A percentile compares a stretch with the other conserved stretches of the same genome.
Evolutionary conservation across 2,113 vertebrate species (phyloP).

Genomic region (Martes martes): DNA sequence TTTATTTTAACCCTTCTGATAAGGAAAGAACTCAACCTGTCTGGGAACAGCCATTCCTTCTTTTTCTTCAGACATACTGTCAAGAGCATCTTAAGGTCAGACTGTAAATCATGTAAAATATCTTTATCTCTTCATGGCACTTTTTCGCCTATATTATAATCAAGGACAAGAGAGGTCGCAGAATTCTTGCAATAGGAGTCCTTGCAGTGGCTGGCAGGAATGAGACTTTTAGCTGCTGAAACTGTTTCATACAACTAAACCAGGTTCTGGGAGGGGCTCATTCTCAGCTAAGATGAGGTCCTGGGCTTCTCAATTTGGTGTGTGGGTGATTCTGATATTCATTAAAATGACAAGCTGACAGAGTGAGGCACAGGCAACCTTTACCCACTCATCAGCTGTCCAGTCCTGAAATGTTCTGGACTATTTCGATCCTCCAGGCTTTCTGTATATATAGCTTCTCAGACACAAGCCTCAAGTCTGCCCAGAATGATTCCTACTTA

Average conservation of each 20-base stretch:
- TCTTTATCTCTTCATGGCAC: conserved; percentile 72
- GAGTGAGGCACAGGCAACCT: conserved; percentile 39
- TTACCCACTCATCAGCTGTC: conserved; percentile 57
- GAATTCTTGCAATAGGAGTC: background rate
- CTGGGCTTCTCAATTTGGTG: background rate
- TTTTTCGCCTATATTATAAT: conserved; percentile 67
- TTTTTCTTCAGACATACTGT: conserved; percentile 65
- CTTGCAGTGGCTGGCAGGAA: background rate
- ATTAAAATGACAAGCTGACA: conserved; percentile 57
- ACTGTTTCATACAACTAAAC: background rate
- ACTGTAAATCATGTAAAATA: conserved; percentile 77
- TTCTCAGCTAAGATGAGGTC: background rate
- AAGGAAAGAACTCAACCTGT: conserved; percentile 72
- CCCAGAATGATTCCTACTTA: conserved; percentile 19
- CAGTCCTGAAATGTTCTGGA: conserved; percentile 18
- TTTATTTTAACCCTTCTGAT: conserved; percentile 80
- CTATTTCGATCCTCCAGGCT: conserved; percentile 44
- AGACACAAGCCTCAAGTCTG: conserved; percentile 10
- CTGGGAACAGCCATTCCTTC: conserved; percentile 62
- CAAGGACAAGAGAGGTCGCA: conserved; percentile 61
- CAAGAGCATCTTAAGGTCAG: conserved; percentile 81
- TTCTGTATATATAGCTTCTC: conserved; percentile 52
- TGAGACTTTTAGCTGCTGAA: background rate
- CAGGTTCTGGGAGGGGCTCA: background rate
- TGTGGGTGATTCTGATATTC: conserved; percentile 44